Evolutionary conservation across 2,113 vertebrate species (phyloP).

Genomic region (Bambusicola thoracicus): DNA sequence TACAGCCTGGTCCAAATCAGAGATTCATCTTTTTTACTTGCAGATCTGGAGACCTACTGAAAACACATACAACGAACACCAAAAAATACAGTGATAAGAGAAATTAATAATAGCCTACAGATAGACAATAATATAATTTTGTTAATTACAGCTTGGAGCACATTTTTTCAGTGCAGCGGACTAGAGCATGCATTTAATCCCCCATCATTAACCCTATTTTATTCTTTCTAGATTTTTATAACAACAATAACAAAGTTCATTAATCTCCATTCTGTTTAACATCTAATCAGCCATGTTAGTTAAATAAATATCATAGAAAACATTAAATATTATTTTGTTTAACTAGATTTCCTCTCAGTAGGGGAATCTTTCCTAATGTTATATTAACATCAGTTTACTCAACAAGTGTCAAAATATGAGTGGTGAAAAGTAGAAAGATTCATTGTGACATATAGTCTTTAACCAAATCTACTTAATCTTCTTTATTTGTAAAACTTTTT

Average conservation of each 20-base stretch:
- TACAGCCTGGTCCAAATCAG: not conserved
- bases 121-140: constrained; percentile 76
- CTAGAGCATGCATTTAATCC: constrained; percentile 75
- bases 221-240: constrained; percentile 80
- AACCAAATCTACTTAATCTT: constrained; percentile 56
- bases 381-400: constrained; percentile 73
- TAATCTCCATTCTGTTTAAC: constrained; percentile 81
- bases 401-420: constrained; percentile 71
- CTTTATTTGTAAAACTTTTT: not conserved
- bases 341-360: constrained; percentile 74
- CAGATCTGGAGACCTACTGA: not conserved
- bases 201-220: constrained; percentile 82
- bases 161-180: constrained; percentile 69
- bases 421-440: constrained; percentile 45
- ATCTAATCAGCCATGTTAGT: constrained; percentile 80
- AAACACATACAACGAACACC: constrained; percentile 14
- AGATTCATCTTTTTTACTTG: not conserved
- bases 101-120: constrained; percentile 68
- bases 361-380: constrained; percentile 70
- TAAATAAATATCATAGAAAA: constrained; percentile 80
- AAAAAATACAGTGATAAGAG: constrained; percentile 36
- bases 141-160: constrained; percentile 78
- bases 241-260: constrained; percentile 80
- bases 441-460: constrained; percentile 50
- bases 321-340: constrained; percentile 79